phyloP scores from a whole-genome alignment of 1,140 invertebrate genomes.

The Psix sp. region DNA sequence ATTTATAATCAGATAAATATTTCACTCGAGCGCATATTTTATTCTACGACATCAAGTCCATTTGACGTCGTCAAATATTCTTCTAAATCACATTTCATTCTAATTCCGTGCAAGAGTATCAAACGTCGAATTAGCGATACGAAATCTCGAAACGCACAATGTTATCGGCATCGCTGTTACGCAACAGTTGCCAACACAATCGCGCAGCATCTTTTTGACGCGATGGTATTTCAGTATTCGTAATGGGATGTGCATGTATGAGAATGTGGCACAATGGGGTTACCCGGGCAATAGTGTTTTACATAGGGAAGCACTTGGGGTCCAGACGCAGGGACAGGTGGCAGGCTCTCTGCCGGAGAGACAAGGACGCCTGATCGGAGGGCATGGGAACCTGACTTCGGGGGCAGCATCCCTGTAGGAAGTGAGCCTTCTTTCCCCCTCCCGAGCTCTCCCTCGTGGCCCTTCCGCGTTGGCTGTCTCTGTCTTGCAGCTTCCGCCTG shows the following conservation, averaged over 20 bases:
- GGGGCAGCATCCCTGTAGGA: slow-evolving; percentile 75
- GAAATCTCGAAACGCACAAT: slow-evolving; percentile 18
- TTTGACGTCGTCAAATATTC: too few relatives aligned
- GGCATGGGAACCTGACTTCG: slow-evolving; percentile 77
- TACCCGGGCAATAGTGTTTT: slow-evolving; percentile 70
- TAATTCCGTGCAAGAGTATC: too few relatives aligned
- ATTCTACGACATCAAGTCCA: too few relatives aligned
- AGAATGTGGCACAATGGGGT: slow-evolving; percentile 59
- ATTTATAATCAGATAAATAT: too few relatives aligned
- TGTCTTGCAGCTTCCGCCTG: slow-evolving; percentile 19
- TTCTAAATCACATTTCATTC: too few relatives aligned
- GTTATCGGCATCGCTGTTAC: slow-evolving; percentile 30
- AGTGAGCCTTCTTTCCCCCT: slow-evolving; percentile 55
- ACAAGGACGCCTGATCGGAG: slow-evolving; percentile 59
- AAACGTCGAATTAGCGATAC: too few relatives aligned
- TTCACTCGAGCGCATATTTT: too few relatives aligned
- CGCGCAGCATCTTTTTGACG: slow-evolving; percentile 47
- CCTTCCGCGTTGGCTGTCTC: slow-evolving; percentile 26
- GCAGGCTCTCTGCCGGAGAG: slow-evolving; percentile 57
- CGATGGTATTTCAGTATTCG: slow-evolving; percentile 25
- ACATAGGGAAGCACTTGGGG: slow-evolving; percentile 69
- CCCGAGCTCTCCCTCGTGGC: slow-evolving; percentile 8
- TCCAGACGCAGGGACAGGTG: slow-evolving; percentile 75
- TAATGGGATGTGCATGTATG: slow-evolving; percentile 32
- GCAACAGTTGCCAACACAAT: slow-evolving; percentile 53